Evolutionary conservation across 1,140 invertebrate species (phyloP).

Genomic region (Druon quercuslanigerum): DNA sequence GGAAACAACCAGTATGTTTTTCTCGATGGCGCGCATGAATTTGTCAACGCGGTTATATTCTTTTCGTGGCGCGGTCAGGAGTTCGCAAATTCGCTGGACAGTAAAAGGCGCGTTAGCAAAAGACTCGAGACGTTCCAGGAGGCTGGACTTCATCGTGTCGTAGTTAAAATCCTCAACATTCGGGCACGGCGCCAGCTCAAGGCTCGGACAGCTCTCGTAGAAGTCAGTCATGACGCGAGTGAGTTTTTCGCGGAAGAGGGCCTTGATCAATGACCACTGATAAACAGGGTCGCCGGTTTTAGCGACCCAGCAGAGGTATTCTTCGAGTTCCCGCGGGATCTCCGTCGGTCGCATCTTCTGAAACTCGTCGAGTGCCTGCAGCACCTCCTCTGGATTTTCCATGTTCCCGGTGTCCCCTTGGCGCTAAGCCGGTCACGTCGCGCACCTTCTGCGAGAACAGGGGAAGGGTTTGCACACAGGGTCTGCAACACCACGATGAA

Average conservation of each 20-base stretch:
- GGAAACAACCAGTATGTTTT: conserved; percentile 95
- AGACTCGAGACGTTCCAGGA: conserved; percentile 89
- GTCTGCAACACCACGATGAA: conserved; percentile 1
- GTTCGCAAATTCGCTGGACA: conserved; percentile 95
- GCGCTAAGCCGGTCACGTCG: not conserved
- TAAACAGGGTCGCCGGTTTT: conserved; percentile 96
- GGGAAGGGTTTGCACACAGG: not conserved
- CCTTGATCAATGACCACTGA: conserved; percentile 92
- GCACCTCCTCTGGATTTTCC: conserved; percentile 90
- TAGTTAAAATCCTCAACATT: conserved; percentile 95
- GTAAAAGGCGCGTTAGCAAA: conserved; percentile 96
- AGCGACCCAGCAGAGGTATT: conserved; percentile 92
- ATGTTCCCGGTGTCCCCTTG: conserved; percentile 69
- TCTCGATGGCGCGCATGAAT: conserved; percentile 95
- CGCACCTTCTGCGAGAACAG: conserved; percentile 18
- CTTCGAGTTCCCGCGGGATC: conserved; percentile 92
- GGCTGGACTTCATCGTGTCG: conserved; percentile 89
- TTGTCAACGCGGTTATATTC: conserved; percentile 97
- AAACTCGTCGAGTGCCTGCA: conserved; percentile 89
- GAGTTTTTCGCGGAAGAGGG: conserved; percentile 91
- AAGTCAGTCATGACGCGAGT: conserved; percentile 91
- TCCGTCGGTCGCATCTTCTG: conserved; percentile 87
- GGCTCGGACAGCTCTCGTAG: conserved; percentile 84
- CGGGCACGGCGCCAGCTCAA: conserved; percentile 86
- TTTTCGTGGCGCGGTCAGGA: conserved; percentile 91